Percentiles rank a stretch among this genome's conserved stretches.
Conservation (phyloP, 1,140 invertebrate genomes). For the Pissodes strobi region DNA sequence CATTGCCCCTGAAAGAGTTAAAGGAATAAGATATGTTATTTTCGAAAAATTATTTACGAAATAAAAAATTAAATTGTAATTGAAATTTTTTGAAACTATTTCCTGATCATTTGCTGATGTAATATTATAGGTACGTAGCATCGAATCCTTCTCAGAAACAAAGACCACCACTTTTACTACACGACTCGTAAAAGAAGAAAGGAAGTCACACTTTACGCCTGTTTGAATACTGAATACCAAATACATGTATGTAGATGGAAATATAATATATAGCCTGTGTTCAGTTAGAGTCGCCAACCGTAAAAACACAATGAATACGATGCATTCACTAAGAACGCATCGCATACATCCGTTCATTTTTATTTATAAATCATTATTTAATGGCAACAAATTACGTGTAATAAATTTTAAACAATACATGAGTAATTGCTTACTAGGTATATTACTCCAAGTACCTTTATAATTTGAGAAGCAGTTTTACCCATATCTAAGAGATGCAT, state of each 20-base stretch:
- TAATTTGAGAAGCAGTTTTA: background rate
- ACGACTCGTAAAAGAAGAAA: background rate
- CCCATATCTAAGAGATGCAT: too few species aligned
- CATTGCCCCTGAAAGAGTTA: too few species aligned
- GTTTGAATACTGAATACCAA: conserved; percentile 5
- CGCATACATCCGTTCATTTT: conserved; percentile 21
- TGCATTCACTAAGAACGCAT: conserved; percentile 19
- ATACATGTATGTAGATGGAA: background rate
- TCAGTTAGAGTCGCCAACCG: conserved; percentile 11
- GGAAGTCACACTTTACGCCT: conserved; percentile 1
- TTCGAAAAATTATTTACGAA: too few species aligned
- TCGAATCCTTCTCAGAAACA: too few species aligned
- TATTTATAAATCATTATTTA: conserved; percentile 23
- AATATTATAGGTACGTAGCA: too few species aligned
- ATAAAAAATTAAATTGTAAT: too few species aligned
- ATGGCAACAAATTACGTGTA: conserved; percentile 7
- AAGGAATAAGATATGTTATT: too few species aligned
- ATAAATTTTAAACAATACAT: conserved; percentile 16
- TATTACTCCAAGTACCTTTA: background rate
- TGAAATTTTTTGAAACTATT: too few species aligned
- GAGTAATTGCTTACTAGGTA: conserved; percentile 7
- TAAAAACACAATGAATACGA: conserved; percentile 14
- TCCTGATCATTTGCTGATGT: too few species aligned
- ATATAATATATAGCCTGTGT: background rate
- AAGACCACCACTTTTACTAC: too few species aligned